Conservation (phyloP, 2,797 vertebrate genomes). For the Lepilemur ruficaudatus region DNA sequence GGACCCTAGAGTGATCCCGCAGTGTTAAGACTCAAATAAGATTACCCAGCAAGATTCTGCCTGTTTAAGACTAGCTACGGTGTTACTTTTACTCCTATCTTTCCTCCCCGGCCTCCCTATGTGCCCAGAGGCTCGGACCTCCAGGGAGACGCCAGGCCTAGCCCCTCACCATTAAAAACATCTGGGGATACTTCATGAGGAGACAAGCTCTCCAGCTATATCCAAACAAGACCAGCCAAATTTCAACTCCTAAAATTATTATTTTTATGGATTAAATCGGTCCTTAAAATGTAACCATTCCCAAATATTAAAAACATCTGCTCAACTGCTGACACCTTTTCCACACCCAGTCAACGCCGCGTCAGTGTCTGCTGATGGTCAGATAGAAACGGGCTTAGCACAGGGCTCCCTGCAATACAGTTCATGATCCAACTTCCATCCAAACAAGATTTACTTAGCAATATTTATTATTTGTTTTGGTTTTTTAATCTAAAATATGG, state of each 20-base stretch:
- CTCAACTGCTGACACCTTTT: too few relatives aligned
- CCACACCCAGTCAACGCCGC: rapidly evolving
- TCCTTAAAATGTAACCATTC: background rate
- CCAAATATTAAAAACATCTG: background rate
- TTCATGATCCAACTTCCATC: background rate
- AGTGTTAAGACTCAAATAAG: background rate
- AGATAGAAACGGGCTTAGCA: background rate
- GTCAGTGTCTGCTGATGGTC: rapidly evolving
- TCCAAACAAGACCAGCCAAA: background rate
- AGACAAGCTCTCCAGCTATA: background rate
- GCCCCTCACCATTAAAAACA: background rate
- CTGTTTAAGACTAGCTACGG: too few relatives aligned
- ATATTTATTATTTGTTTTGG: background rate
- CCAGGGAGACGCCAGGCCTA: background rate
- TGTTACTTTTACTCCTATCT: rapidly evolving
- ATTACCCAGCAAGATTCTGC: too few relatives aligned
- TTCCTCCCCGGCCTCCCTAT: background rate
- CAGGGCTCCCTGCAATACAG: rapidly evolving
- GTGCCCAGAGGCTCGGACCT: background rate
- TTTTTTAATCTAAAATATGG: background rate
- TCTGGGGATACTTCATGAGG: too few relatives aligned
- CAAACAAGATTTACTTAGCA: background rate
- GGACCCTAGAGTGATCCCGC: background rate
- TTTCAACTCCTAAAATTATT: too few relatives aligned
- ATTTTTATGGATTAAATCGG: background rate